These are phyloP conservation scores for Diaprepes abbreviatus DNA, from an alignment of 2,888 invertebrate genomes.

Conservation along the genomic window DNA sequence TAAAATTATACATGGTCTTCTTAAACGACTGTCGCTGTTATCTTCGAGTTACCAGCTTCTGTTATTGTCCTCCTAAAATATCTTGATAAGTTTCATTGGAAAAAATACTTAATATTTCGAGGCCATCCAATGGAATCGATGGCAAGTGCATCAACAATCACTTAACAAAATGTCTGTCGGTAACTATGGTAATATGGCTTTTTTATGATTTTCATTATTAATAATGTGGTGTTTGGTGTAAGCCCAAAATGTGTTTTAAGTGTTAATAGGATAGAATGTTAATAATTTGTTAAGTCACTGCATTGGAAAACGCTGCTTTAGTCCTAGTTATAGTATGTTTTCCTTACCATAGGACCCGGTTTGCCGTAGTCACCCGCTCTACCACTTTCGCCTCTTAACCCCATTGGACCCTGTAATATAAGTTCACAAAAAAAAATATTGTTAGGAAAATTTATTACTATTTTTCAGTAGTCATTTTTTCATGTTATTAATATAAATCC, in stretches of 20 bases:
- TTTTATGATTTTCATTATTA: constrained; percentile 17
- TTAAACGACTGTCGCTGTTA: constrained; percentile 6
- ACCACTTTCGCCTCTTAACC: constrained; percentile 82
- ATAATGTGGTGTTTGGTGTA: constrained; percentile 46
- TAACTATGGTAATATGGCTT: neutral
- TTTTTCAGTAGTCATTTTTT: no score
- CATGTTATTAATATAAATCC: no score
- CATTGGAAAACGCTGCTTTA: constrained; percentile 55
- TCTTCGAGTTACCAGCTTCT: constrained; percentile 55
- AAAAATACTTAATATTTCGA: constrained; percentile 30
- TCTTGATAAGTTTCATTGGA: constrained; percentile 43
- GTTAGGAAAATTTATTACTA: no score
- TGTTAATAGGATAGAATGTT: constrained; percentile 36
- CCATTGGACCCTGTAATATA: constrained; percentile 80
- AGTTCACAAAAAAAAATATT: no score
- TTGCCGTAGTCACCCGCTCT: constrained; percentile 81
- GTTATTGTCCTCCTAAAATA: constrained; percentile 63
- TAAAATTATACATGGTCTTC: constrained; percentile 19
- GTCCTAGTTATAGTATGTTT: constrained; percentile 60
- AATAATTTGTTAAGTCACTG: constrained; percentile 64
- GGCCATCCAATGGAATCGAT: constrained; percentile 59
- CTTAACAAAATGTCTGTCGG: constrained; percentile 52
- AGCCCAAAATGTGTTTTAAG: constrained; percentile 44
- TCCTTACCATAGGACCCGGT: constrained; percentile 84
- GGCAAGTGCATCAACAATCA: constrained; percentile 51